Evolutionary conservation across 35 echinoderm and acorn worm species (phyloP), one percentile per base, ranked within the genome.

Genomic region (Apostichopus parvimensis): DNA sequence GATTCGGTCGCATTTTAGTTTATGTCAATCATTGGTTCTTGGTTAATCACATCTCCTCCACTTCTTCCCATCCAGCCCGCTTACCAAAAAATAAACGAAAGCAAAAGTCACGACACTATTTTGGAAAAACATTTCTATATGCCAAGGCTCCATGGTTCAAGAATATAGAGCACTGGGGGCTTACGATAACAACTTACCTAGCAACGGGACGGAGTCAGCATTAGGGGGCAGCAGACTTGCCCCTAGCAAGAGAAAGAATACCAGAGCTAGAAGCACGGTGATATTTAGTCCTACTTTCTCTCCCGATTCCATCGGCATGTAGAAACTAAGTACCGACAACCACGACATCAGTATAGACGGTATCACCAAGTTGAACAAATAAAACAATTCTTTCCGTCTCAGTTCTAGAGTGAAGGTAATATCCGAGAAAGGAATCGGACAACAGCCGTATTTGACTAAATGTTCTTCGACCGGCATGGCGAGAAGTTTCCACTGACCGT

Each of bases 271-370:
- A 56, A 98, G 83, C 0, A 95, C 86, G 23, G 94, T 98, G 83
- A 98, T 98, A 78, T 95, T 98, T 58, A 98, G 70, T 8, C 96
- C 96, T 5, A 98, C 88, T 85, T 98, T 98, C 79, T 98, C 96
- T 8, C 96, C 96, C 4, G 96, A 95, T 28, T 95, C 94, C 9
- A 88, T 80, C 58, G 96, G 96, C 56, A 98, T 84, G 91, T 95
- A 95, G 86, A 98, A 98, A 61, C 82, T 91, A 15, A 98, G 56
- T 22, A 98, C 62, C 5, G 96, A 98, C 13, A 98, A 80, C 73
- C 93, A 73, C 8, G 94, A 95, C 94, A 98, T 92, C 60, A 98
- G 93, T 53, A 98, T 91, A 45, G 96, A 79, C 6, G 96, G 96
- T 22, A 92, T 86, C 26, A 98, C 54, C n/a, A 98, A 90, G 54